Evolutionary conservation across 2,797 vertebrate genomes (phyloP).

Genomic region (Siniperca obscura): DNA sequence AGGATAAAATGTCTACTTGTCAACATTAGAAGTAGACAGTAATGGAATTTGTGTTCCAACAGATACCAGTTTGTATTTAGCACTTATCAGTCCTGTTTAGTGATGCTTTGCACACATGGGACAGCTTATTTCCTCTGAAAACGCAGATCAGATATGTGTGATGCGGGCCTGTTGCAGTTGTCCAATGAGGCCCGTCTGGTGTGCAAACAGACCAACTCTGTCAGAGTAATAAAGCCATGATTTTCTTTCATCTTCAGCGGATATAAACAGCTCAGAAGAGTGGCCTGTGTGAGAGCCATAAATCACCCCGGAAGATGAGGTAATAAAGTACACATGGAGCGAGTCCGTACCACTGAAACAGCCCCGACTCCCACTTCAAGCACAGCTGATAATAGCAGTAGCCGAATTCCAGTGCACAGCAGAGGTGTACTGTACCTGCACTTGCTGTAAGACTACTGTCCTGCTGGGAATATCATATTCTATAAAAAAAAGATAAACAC

Average conservation of each 20-base stretch:
- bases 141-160: constrained; percentile 60
- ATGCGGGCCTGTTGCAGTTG: constrained; percentile 53
- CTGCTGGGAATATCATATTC: constrained; percentile 21
- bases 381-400: constrained; percentile 62
- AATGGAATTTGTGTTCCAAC: constrained; percentile 31
- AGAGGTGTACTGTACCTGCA: constrained; percentile 29
- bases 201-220: constrained; percentile 70
- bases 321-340: constrained; percentile 74
- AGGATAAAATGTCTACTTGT: constrained; percentile 32
- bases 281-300: constrained; percentile 65
- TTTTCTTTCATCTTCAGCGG: constrained; percentile 80
- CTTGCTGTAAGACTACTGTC: constrained; percentile 30
- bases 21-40: constrained; percentile 26
- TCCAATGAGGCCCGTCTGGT: constrained; percentile 51
- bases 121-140: constrained; percentile 49
- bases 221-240: constrained; percentile 73
- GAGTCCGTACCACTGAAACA: constrained; percentile 47
- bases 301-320: constrained; percentile 76
- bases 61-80: constrained; percentile 41
- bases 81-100: constrained; percentile 13
- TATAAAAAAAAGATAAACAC: constrained; percentile 24
- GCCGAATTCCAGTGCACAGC: constrained; percentile 43
- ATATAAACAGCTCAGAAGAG: constrained; percentile 77
- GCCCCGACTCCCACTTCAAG: constrained; percentile 56
- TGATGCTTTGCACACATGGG: constrained; percentile 39